Conservation (phyloP, 1,140 invertebrate species). For the Temnothorax curvispinosus region DNA sequence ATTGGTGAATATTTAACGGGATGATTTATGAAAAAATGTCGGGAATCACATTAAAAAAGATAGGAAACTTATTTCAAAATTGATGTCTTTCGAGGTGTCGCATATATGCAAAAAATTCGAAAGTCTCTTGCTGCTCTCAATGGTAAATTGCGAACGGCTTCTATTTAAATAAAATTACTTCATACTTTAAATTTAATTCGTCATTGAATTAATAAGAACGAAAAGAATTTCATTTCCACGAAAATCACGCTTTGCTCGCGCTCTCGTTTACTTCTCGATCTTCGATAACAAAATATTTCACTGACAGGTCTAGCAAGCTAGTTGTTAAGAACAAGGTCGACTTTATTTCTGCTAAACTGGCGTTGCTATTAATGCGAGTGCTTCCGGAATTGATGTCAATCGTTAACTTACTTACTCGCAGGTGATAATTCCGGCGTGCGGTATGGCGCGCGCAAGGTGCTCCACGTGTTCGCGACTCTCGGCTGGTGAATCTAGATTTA, state of each 20-base stretch:
- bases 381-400: not conserved
- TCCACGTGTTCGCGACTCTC: slow-evolving; percentile 8
- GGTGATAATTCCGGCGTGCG: not conserved
- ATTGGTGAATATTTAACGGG: too few relatives aligned
- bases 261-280: not conserved
- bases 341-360: not conserved
- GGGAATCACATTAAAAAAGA: too few relatives aligned
- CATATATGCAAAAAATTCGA: not conserved
- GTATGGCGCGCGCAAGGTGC: not conserved
- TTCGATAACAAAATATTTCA: not conserved
- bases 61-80: too few relatives aligned
- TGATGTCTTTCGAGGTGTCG: too few relatives aligned
- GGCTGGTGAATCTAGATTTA: slow-evolving; percentile 8
- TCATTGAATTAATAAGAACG: not conserved
- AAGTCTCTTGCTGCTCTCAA: not conserved
- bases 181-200: not conserved
- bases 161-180: too few relatives aligned
- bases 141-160: not conserved
- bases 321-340: not conserved
- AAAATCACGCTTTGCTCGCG: not conserved
- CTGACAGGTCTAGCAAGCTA: not conserved
- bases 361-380: not conserved
- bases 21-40: not conserved
- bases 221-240: not conserved
- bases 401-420: not conserved